phyloP scores from a whole-genome alignment of 2,888 invertebrate genomes.

The Tridacna crocea region DNA sequence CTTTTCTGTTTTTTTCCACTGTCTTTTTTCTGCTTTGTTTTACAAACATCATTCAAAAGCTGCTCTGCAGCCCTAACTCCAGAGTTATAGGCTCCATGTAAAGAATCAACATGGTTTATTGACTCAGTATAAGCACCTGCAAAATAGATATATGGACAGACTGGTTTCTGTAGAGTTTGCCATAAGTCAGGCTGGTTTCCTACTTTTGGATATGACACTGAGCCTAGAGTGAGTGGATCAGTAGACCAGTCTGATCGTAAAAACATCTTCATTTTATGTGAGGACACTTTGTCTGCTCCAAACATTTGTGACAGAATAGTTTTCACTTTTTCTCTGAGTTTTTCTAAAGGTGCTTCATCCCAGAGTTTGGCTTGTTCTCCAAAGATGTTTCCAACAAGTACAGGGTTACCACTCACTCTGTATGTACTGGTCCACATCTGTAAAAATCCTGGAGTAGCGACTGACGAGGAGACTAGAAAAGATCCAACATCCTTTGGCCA shows the following conservation, averaged over 20 bases:
- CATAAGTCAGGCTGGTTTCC: constrained; percentile 65
- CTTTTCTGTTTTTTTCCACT: constrained; percentile 26
- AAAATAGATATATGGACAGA: constrained; percentile 77
- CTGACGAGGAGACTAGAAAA: constrained; percentile 66
- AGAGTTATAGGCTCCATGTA: constrained; percentile 75
- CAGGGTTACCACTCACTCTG: constrained; percentile 62
- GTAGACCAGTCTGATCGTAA: constrained; percentile 73
- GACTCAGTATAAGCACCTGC: constrained; percentile 74
- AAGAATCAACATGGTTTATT: constrained; percentile 65
- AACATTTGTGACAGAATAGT: constrained; percentile 69
- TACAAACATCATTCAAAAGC: constrained; percentile 57
- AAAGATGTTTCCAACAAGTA: constrained; percentile 65
- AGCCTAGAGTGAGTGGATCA: constrained; percentile 64
- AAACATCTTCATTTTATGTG: constrained; percentile 66
- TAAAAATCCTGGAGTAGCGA: constrained; percentile 68
- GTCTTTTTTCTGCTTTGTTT: constrained; percentile 15
- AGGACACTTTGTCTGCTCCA: constrained; percentile 65
- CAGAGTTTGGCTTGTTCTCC: constrained; percentile 65
- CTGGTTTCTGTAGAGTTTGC: constrained; percentile 66
- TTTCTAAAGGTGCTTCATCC: constrained; percentile 67
- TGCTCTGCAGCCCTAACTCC: constrained; percentile 71
- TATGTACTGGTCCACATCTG: constrained; percentile 76
- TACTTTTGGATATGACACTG: constrained; percentile 70
- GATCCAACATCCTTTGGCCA: constrained; percentile 77
- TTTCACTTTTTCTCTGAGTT: constrained; percentile 65